phyloP scores from a whole-genome alignment of 2,797 vertebrate genomes.

The Prionace glauca region DNA sequence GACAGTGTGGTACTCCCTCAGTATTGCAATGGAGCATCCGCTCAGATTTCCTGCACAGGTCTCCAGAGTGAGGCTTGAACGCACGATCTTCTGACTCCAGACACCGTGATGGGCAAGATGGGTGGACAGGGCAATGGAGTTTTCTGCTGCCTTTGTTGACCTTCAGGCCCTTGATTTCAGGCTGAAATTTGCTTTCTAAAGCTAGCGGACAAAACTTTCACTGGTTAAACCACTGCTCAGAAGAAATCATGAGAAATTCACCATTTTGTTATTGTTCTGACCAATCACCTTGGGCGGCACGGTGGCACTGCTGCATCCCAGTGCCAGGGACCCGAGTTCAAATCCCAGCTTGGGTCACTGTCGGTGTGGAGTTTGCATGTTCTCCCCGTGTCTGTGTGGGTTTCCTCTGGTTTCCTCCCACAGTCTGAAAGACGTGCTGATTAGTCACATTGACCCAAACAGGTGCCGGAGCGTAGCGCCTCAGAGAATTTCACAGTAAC shows the following conservation, averaged over 20 bases:
- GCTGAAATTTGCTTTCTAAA: neutral
- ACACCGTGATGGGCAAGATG: neutral
- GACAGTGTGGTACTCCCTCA: neutral
- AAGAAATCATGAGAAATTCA: neutral
- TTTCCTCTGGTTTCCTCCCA: no score
- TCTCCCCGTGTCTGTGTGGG: no score
- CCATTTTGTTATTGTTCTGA: no score
- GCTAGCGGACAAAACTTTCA: neutral
- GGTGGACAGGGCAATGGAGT: neutral
- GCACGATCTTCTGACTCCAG: neutral
- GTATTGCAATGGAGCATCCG: neutral
- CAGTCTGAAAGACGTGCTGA: no score
- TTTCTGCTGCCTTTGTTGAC: neutral
- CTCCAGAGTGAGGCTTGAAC: neutral
- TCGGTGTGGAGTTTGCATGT: no score
- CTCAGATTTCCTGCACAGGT: neutral
- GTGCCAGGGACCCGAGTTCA: no score
- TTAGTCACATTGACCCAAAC: no score
- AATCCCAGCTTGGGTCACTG: no score
- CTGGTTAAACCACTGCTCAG: neutral
- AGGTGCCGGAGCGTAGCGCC: no score
- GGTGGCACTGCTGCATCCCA: no score
- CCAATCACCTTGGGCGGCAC: no score
- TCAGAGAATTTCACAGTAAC: no score
- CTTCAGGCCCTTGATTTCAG: neutral